Percentiles rank a stretch among this genome's conserved stretches.
phyloP scores from a whole-genome alignment of 2,113 vertebrate species.

The Serilophus lunatus region DNA sequence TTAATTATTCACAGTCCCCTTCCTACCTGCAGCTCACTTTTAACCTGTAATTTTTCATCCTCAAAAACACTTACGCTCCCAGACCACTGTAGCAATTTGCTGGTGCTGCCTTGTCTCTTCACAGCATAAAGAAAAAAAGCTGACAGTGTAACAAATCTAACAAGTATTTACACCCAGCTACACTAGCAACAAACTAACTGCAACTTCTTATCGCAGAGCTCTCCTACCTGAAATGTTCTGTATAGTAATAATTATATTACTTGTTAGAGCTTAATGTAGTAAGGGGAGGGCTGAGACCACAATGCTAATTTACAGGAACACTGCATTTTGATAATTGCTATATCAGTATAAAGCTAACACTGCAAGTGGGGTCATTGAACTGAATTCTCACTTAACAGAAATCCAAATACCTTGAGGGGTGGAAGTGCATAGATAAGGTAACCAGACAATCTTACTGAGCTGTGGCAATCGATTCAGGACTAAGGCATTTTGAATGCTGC shows the following conservation, averaged over 20 bases:
- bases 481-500: neutral
- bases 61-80: neutral
- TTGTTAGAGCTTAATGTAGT: neutral
- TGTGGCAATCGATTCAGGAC: neutral
- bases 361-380: neutral
- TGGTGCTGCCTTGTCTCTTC: neutral
- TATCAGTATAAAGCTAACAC: neutral
- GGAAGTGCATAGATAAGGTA: neutral
- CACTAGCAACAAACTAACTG: neutral
- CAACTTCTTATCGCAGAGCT: neutral
- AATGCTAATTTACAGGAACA: neutral
- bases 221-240: neutral
- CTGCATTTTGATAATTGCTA: neutral
- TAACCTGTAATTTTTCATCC: neutral
- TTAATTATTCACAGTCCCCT: conserved; percentile 3
- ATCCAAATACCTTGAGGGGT: neutral
- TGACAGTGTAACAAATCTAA: neutral
- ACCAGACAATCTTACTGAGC: neutral
- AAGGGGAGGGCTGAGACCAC: neutral
- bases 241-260: neutral
- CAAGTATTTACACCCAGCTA: neutral
- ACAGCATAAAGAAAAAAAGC: neutral
- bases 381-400: neutral
- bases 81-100: neutral
- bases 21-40: neutral